Evolutionary conservation across 2,113 vertebrate species (phyloP).

Genomic region (Thalassoma bifasciatum): DNA sequence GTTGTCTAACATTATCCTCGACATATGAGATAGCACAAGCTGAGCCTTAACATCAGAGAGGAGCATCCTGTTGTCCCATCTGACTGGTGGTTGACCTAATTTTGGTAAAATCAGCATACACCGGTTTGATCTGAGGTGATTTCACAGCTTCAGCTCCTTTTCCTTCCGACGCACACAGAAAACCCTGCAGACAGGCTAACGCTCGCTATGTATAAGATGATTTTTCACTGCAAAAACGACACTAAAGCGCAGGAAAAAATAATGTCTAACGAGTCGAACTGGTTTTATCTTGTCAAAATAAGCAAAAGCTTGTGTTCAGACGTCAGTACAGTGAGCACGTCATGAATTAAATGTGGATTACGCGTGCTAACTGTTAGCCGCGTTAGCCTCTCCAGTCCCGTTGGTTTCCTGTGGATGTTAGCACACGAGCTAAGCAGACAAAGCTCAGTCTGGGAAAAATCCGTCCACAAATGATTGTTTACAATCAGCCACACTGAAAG

Average conservation of each 20-base stretch:
- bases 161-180: slow-evolving; percentile 30
- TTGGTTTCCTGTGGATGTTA: slow-evolving; percentile 58
- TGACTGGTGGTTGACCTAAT: slow-evolving; percentile 49
- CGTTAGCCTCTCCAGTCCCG: slow-evolving; percentile 37
- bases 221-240: background rate
- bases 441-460: slow-evolving; percentile 21
- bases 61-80: slow-evolving; percentile 25
- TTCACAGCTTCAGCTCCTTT: slow-evolving; percentile 1
- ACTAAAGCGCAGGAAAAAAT: background rate
- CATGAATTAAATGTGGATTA: slow-evolving; percentile 22
- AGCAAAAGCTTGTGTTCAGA: background rate
- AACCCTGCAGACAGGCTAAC: slow-evolving; percentile 48
- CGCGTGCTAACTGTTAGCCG: slow-evolving; percentile 19
- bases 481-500: background rate
- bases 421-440: slow-evolving; percentile 64
- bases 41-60: background rate
- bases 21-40: background rate
- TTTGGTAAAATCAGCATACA: slow-evolving; percentile 29
- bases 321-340: background rate
- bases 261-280: background rate
- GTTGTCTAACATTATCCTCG: background rate
- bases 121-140: slow-evolving; percentile 32
- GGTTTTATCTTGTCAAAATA: background rate
- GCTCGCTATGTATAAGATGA: slow-evolving; percentile 2
- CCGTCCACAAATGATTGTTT: background rate